Base-by-base conservation (phyloP, 2,888 invertebrate species). In the Proisotoma minuta region DNA sequence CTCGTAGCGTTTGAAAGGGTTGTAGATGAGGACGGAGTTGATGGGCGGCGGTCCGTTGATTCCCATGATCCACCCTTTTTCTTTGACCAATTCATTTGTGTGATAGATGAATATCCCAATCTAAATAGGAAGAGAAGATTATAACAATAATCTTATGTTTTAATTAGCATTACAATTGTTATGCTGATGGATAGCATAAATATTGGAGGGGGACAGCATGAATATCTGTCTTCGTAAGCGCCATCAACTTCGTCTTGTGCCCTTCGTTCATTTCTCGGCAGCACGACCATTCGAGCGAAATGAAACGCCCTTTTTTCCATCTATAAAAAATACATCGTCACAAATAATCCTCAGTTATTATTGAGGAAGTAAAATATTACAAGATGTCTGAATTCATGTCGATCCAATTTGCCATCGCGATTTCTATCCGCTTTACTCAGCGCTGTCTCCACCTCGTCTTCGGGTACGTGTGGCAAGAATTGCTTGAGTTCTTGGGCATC, bases 121-220 rank as follows among this genome's bases (percentile, higher is more conserved):
- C 80, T 82, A 76, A 26, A 62, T 68, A 34, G 34, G 22, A 40
- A 4, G 24, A 56, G 24, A 8, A 50, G 23, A 8, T 23, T 28
- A 15, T n/a, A n/a, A n/a, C n/a, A n/a, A n/a, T n/a, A n/a, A n/a
- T 5, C 26, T 27, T 8, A n/a, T 48, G n/a, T 54, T 43, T 10
- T 39, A 56, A 18, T 52, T 50, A 34, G 18, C 26, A 24, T 81
- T 69, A 95, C 92, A 83, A 96, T 93, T 70, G 92, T 80, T 60
- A 95, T 75, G 3, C 92, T 92, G 74, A 97, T 87, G 65, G 91
- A 79, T 65, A 95, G 84, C 89, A 98, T 94, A 76, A 93, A 91
- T 59, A 98, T 76, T 0, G 91, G 87, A 1, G 83, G 83, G 15
- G 97, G 98, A 77, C 86, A 87, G 76, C 98, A 95, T 66, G 85